A percentile compares a stretch with the other conserved stretches of the same genome.
Conservation (phyloP, 2,888 invertebrate genomes). For the Diaperis boleti region DNA sequence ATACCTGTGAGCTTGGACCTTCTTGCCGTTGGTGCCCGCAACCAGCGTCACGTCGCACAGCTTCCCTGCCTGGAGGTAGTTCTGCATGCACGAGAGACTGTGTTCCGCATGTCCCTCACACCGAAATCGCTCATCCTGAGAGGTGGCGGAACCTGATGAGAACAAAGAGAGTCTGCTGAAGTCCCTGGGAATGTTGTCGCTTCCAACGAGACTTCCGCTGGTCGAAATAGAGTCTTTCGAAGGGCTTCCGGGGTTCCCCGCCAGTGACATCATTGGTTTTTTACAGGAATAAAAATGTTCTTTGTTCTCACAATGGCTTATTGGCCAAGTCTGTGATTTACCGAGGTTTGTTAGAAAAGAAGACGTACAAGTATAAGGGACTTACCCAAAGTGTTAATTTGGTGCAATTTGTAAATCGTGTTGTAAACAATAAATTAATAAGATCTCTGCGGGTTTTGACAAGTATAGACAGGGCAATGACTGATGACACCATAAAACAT, state of each 20-base stretch:
- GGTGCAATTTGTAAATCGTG: background rate
- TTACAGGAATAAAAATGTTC: too few relatives aligned
- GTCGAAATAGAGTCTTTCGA: constrained; percentile 60
- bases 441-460: background rate
- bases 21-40: constrained; percentile 77
- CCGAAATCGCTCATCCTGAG: constrained; percentile 83
- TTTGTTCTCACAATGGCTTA: background rate
- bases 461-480: too few relatives aligned
- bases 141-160: constrained; percentile 70
- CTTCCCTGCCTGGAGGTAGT: constrained; percentile 84
- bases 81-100: constrained; percentile 85
- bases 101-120: constrained; percentile 85
- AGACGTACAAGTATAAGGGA: too few relatives aligned
- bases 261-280: constrained; percentile 15
- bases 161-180: constrained; percentile 76
- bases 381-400: background rate
- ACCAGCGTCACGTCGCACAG: constrained; percentile 90
- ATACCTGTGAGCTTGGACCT: constrained; percentile 65
- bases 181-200: constrained; percentile 74
- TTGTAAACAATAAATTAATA: constrained; percentile 1
- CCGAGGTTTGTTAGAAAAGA: too few relatives aligned
- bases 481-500: too few relatives aligned
- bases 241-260: constrained; percentile 55
- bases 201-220: constrained; percentile 56
- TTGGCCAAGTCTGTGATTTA: too few relatives aligned